Conservation (phyloP, 1,140 invertebrate species). For the Hermatobates lingyangjiaoensis region DNA sequence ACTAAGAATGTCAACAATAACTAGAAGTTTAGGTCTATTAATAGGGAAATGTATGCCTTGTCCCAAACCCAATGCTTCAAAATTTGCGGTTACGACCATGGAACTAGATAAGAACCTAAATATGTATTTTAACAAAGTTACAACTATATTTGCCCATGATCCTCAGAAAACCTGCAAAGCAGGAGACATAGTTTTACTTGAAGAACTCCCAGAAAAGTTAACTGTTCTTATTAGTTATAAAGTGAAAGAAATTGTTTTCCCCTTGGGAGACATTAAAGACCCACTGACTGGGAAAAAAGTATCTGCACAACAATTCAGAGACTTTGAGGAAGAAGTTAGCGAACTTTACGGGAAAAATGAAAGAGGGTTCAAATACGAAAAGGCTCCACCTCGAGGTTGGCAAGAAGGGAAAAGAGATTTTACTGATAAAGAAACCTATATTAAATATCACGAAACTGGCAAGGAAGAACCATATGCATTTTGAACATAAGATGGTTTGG, state of each 20-base stretch:
- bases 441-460: conserved; percentile 45
- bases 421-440: conserved; percentile 48
- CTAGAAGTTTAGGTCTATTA: too few relatives aligned
- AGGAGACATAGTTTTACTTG: conserved; percentile 61
- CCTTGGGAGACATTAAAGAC: conserved; percentile 60
- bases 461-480: conserved; percentile 43
- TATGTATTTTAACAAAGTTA: conserved; percentile 57
- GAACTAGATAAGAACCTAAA: conserved; percentile 44
- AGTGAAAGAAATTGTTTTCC: conserved; percentile 59
- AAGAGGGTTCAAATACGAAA: conserved; percentile 49
- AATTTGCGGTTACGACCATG: conserved; percentile 47
- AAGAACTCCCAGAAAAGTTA: conserved; percentile 45
- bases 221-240: conserved; percentile 58
- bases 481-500: conserved; percentile 17
- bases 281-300: conserved; percentile 62
- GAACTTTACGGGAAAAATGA: conserved; percentile 48
- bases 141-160: conserved; percentile 54
- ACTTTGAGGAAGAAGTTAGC: conserved; percentile 43
- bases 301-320: conserved; percentile 26
- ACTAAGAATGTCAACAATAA: too few relatives aligned
- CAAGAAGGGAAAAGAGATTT: conserved; percentile 65
- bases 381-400: conserved; percentile 56
- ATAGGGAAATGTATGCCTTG: conserved; percentile 52
- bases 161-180: conserved; percentile 53
- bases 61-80: conserved; percentile 50